Base-by-base conservation (phyloP, 2,888 invertebrate genomes). In the Tribolium freemani region DNA sequence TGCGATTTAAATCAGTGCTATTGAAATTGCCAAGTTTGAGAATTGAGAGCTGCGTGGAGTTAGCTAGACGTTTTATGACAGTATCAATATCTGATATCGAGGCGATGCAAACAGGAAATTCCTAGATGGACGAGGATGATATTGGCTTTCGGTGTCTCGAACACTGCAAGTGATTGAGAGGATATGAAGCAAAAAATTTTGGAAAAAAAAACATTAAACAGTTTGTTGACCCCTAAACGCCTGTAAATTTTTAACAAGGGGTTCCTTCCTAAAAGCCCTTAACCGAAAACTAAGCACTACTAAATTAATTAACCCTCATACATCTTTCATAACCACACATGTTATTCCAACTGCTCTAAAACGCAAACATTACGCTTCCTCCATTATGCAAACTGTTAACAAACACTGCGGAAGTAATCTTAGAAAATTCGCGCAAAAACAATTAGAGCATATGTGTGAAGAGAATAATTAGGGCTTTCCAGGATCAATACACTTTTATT, bases 381-480 rank as follows among this genome's bases (percentile, higher is more conserved):
- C 53, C 21, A 53, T 53, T 53, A 53, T 53, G 53, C 26, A 53
- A 53, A 53, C 21, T 8, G 38, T 38, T n/a, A 38, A 53, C 53
- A 53, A 53, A 26, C 53, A 26, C 5, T 26, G 5, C 5, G 26
- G 26, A 26, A 26, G 26, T 26, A 26, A 26, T 26, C 26, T 26
- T 26, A 26, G 26, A 26, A 26, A 26, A 26, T 26, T 26, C 26
- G 26, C 5, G 38, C 8, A 38, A 38, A 16, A 38, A 38, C n/a
- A 38, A 38, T 38, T 38, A 38, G 38, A 38, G 38, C 38, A n/a
- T 38, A n/a, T 38, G n/a, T 38, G n/a, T 38, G 38, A 38, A 38
- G n/a, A 8, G 38, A 26, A 26, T 38, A 38, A 38, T 38, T 38
- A 38, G 38, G 8, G n/a, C n/a, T 38, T 38, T 38, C 8, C 38